Evolutionary conservation across 2,797 vertebrate genomes (phyloP).

Genomic region (Chaetodon trifasciatus): DNA sequence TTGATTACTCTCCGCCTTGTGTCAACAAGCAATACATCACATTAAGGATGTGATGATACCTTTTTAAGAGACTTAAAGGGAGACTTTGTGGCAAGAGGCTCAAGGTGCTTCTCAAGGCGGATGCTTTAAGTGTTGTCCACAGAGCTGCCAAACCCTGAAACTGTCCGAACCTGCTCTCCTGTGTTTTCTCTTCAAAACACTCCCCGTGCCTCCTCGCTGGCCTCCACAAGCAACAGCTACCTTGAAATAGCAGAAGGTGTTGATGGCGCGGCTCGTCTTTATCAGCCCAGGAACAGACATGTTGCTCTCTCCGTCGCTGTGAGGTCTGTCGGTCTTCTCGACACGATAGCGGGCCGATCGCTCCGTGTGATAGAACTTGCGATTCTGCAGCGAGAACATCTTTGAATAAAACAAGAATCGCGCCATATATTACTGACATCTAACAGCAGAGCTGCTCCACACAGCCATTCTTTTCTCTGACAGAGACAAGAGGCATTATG

Average conservation of each 20-base stretch:
- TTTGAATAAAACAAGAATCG: slow-evolving; percentile 56
- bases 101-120: background rate
- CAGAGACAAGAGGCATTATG: slow-evolving; percentile 75
- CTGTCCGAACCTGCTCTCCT: too few species aligned
- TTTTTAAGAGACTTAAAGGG: slow-evolving; percentile 1
- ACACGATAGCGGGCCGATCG: slow-evolving; percentile 21
- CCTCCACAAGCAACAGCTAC: background rate
- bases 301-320: slow-evolving; percentile 12
- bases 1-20: slow-evolving; percentile 9
- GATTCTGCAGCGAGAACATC: slow-evolving; percentile 32
- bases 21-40: slow-evolving; percentile 2
- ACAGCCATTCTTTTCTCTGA: slow-evolving; percentile 64
- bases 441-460: slow-evolving; percentile 48
- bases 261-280: slow-evolving; percentile 34
- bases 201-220: background rate
- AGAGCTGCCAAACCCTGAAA: background rate
- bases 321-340: slow-evolving; percentile 23
- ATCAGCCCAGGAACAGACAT: slow-evolving; percentile 45
- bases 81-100: slow-evolving; percentile 11
- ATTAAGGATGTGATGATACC: background rate
- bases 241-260: slow-evolving; percentile 28
- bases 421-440: slow-evolving; percentile 61
- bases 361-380: slow-evolving; percentile 39
- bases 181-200: slow-evolving; percentile 1
- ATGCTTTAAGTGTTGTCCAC: too few species aligned